Evolutionary conservation across 2,113 vertebrate genomes (phyloP), one percentile per base, ranked within the genome.

Genomic region (Pantherophis guttatus): DNA sequence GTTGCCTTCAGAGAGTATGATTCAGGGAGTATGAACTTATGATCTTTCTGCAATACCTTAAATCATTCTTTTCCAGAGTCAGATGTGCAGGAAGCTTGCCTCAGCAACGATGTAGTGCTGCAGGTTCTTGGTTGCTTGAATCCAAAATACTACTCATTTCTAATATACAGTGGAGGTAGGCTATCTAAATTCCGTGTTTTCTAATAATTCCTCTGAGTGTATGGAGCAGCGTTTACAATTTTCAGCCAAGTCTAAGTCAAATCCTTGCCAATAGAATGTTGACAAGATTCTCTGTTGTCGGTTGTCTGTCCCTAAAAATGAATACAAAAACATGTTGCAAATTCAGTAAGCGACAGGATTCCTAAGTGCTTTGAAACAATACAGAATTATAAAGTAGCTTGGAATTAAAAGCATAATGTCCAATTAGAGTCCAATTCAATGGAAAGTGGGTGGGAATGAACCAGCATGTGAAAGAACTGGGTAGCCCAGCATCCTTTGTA

Each of bases 321-420:
- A 52, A 75, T 91, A 96, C 91, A 96, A 97, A 97, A 96, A 95
- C 91, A 93, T 86, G 24, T 91, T 91, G 96, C 96, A 97, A 96
- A 97, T 96, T 96, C 93, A 97, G 93, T 93, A 95, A 93, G 95
- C 93, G 95, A 92, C 94, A 88, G 93, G 95, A 95, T 95, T 95
- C 93, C 91, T 96, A 95, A 97, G 95, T 96, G 94, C 96, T 95
- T 96, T 96, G 96, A 96, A 97, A 97, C 96, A 97, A 97, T 95
- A 95, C 44, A 44, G 94, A 97, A 97, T 97, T 97, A 97, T 95
- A 96, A 97, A 97, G 97, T 97, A 94, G 53, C 91, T 97, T 97
- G 95, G 96, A 93, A 95, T 90, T 95, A 96, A 96, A 98, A 97
- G 96, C 96, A 96, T 97, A 97, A 97, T 97, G 98, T 97, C 97